phyloP scores from a whole-genome alignment of 2,888 invertebrate species.

The Stegana nigrithorax region DNA sequence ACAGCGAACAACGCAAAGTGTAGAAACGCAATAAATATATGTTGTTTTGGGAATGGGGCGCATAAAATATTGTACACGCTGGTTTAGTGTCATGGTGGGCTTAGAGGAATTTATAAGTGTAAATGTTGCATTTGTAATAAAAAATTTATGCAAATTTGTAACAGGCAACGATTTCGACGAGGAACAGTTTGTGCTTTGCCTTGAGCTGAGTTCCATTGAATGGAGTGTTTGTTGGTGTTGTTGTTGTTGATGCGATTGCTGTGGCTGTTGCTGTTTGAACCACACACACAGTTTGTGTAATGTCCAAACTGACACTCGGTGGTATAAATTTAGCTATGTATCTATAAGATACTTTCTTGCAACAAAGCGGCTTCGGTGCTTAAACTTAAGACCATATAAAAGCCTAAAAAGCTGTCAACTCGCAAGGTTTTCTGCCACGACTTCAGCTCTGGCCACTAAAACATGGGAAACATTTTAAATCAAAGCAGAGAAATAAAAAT shows the following conservation, averaged over 20 bases:
- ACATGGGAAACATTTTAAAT: constrained; percentile 58
- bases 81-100: constrained; percentile 55
- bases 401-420: too few relatives aligned
- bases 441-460: constrained; percentile 3
- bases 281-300: constrained; percentile 28
- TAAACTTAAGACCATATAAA: too few relatives aligned
- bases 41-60: constrained; percentile 12
- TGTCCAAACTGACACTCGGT: constrained; percentile 30
- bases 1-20: too few relatives aligned
- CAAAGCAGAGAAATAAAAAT: constrained; percentile 47
- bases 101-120: constrained; percentile 45
- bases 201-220: too few relatives aligned
- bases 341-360: constrained; percentile 4
- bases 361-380: not conserved
- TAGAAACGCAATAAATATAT: constrained; percentile 19
- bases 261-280: not conserved
- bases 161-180: too few relatives aligned
- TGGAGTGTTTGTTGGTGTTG: not conserved
- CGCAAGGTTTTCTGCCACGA: not conserved
- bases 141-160: constrained; percentile 39
- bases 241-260: not conserved
- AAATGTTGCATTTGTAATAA: constrained; percentile 37
- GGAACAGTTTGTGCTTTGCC: too few relatives aligned
- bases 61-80: constrained; percentile 30
- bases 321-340: constrained; percentile 32